Percentiles rank a stretch among this genome's conserved stretches.
These are phyloP conservation scores for Nestor notabilis DNA, from an alignment of 2,113 vertebrate genomes.

Conservation along the genomic window DNA sequence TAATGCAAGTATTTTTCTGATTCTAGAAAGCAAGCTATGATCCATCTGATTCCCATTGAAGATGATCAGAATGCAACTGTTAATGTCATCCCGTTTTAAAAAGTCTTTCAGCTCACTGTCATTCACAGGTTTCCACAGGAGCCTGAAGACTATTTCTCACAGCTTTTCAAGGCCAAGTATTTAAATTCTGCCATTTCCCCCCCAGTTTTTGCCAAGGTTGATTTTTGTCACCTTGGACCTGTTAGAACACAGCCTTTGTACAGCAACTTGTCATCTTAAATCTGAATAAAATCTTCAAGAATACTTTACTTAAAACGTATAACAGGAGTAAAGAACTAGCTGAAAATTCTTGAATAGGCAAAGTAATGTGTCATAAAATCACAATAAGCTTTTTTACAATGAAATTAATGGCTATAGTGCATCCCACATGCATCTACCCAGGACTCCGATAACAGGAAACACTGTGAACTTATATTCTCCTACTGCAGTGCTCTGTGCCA, in stretches of 20 bases:
- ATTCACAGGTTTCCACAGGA: background rate
- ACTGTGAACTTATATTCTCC: background rate
- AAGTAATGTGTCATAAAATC: background rate
- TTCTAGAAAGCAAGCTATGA: background rate
- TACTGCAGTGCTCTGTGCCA: background rate
- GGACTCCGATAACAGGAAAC: background rate
- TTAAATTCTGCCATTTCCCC: background rate
- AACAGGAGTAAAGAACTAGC: background rate
- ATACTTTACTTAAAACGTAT: background rate
- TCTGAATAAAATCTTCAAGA: background rate
- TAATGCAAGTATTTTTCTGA: background rate
- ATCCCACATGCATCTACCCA: background rate
- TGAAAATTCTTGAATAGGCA: background rate
- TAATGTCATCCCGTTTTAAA: background rate
- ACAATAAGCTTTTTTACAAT: background rate
- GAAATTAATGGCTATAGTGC: background rate
- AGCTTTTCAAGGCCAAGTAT: background rate
- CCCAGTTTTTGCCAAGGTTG: background rate
- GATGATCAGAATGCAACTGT: background rate
- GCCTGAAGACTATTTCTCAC: background rate
- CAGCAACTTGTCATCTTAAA: background rate
- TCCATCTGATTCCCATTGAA: background rate
- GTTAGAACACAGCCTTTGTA: background rate
- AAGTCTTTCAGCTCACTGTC: background rate
- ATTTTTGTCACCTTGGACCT: background rate